phyloP scores from a whole-genome alignment of 1,140 invertebrate genomes.

The Macrobrachium rosenbergii region DNA sequence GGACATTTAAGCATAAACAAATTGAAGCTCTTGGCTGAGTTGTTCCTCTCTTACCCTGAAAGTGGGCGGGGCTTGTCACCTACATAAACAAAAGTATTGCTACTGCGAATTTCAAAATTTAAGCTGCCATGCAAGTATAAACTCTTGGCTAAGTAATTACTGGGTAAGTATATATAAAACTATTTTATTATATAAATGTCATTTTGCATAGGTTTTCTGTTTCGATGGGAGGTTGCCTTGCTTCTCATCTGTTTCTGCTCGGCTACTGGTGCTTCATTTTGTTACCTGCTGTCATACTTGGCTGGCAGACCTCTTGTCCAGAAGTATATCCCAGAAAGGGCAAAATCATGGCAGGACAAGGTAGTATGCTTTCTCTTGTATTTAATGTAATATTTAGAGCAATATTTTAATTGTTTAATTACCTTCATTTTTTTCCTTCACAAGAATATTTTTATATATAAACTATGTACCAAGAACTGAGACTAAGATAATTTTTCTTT shows the following conservation, averaged over 20 bases:
- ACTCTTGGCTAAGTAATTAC: no score
- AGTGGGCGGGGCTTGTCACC: no score
- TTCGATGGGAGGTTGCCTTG: conserved; percentile 92
- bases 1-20: no score
- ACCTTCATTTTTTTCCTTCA: neutral
- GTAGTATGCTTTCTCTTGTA: conserved; percentile 72
- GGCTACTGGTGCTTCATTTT: conserved; percentile 93
- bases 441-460: no score
- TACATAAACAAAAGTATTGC: no score
- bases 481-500: conserved; percentile 52
- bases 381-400: neutral
- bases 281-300: conserved; percentile 92
- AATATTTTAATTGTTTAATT: neutral
- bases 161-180: neutral
- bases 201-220: conserved; percentile 89
- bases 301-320: conserved; percentile 87
- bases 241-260: conserved; percentile 95
- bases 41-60: no score
- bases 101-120: no score
- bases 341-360: conserved; percentile 85
- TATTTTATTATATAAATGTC: neutral
- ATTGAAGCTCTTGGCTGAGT: no score
- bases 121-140: no score
- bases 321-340: conserved; percentile 91
- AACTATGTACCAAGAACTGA: conserved; percentile 21